Evolutionary conservation across 2,888 invertebrate genomes (phyloP).

Genomic region (Timema cristinae): DNA sequence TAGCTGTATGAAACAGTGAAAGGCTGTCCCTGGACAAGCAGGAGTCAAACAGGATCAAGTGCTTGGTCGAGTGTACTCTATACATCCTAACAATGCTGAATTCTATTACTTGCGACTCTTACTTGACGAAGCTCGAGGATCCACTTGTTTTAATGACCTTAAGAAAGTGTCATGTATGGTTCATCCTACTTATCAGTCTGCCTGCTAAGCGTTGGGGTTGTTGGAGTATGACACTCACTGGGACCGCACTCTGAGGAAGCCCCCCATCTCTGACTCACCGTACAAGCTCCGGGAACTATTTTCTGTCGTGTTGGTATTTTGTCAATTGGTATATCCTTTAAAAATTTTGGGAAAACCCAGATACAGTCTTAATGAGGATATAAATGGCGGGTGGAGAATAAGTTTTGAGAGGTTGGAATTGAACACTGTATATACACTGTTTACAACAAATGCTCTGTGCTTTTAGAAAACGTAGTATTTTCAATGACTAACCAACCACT

Average conservation of each 20-base stretch:
- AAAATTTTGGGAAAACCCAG: conserved; percentile 28
- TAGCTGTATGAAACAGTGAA: too few relatives aligned
- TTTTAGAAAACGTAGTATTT: too few relatives aligned
- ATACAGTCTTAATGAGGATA: conserved; percentile 24
- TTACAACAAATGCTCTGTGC: too few relatives aligned
- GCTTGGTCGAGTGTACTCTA: too few relatives aligned
- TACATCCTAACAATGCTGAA: too few relatives aligned
- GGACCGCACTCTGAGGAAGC: conserved; percentile 38
- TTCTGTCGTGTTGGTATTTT: conserved; percentile 21
- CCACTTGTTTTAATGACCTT: conserved; percentile 38
- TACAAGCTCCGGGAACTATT: conserved; percentile 23
- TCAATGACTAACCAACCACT: too few relatives aligned
- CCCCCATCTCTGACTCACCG: conserved; percentile 26
- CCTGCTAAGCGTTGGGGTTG: conserved; percentile 38
- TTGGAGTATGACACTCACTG: conserved; percentile 41
- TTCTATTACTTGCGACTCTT: too few relatives aligned
- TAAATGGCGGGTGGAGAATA: neutral
- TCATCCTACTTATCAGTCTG: conserved; percentile 36
- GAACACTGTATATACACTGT: too few relatives aligned
- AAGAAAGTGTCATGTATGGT: conserved; percentile 38
- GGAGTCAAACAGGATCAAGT: too few relatives aligned
- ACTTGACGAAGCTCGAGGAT: too few relatives aligned
- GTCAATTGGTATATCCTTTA: conserved; percentile 7
- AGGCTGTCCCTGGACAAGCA: too few relatives aligned
- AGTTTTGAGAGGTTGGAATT: neutral